Base-by-base conservation (phyloP, 2,797 vertebrate species). In the Micrastur ruficollis region DNA sequence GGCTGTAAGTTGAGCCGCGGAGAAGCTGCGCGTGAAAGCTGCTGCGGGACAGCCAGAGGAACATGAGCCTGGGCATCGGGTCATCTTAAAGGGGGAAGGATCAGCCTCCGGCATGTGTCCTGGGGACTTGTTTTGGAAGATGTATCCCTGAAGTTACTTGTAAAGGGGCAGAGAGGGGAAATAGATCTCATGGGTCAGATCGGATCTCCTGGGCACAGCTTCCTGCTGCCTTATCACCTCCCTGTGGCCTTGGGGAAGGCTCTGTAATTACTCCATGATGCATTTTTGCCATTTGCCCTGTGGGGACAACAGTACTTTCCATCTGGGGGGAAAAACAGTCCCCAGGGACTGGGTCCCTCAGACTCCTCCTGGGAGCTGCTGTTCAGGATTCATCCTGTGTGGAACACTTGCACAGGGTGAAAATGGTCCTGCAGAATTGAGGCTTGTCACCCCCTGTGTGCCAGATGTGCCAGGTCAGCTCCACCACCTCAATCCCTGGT, bases 1-100 rank as follows among this genome's bases (percentile, higher is more conserved):
- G 99, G 99, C 99, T 56, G 99, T 99, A 95, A 99, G 99, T 97
- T 49, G 74, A 72, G 79, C 65, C 3, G 38, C 13, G 20, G 36
- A 86, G 65, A 63, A 73, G 82, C 89, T 34, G 76, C 5, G 1
- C 53, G 44, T 38, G 71, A 63, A 81, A 68, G 63, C 66, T 74
- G 72, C 85, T 67, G 79, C 3, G 14, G 52, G 67, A n/a, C 68
- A 76, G 92, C 67, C 93, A 80, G 40, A 87, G 93, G 61, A 93
- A 65, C 86, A 6, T 65, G 95, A 96, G 88, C 70, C 90, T 70
- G 74, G 86, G 80, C 76, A 46, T 49, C 27, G 4, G 90, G 75
- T 87, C 74, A 32, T 78, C 86, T 32, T 23, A 42, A 65, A 72
- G 56, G 46, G 82, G 73, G 82, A 75, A 90, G 90, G 91, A 87